Evolutionary conservation across 2,888 invertebrate genomes (phyloP), one percentile per base, ranked within the genome.

Genomic region (Pandemis corylana): DNA sequence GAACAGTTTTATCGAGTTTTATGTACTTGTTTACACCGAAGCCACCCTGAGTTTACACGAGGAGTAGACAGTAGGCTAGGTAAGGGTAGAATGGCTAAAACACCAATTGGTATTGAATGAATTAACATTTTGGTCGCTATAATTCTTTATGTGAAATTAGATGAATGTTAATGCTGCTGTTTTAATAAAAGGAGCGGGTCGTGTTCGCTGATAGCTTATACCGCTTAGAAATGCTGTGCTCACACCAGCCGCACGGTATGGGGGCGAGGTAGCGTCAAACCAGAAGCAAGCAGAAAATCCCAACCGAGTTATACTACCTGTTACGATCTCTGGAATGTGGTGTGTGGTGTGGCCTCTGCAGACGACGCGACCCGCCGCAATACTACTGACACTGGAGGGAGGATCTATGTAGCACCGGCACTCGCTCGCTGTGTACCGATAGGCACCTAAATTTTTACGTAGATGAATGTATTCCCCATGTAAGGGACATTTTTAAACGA

Each of bases 1-100:
- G 84, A 84, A 83, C 83, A 82, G 78, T 77, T 79, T 79, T 80
- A 77, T 77, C 82, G 81, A 78, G 77, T 79, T 78, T 76, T 68
- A 70, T 13, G 46, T 66, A 67, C 72, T 53, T 36, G 49, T 65
- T 74, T 65, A 61, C 42, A 73, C 51, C 66, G 68, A n/a, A 64
- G 68, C 63, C 65, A 68, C 44, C 67, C 63, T 70, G 62, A 15
- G 69, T 63, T 62, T 53, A 62, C 67, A 64, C 20, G 66, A 36
- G 20, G 36, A 15, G 44, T 20, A 41, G 51, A 64, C 28, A 59
- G 12, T 69, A 65, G 56, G 49, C 63, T 68, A 63, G 42, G 53
- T 53, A 42, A 20, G 36, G 36, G 20, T 67, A 61, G 36, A 20
- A 65, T 13, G 59, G 66, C 59, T 49, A 15, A 53, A 66, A 71